These are phyloP conservation scores for Phallusia fumigata DNA, from an alignment of 23 tunicate genomes.

Conservation along the genomic window DNA sequence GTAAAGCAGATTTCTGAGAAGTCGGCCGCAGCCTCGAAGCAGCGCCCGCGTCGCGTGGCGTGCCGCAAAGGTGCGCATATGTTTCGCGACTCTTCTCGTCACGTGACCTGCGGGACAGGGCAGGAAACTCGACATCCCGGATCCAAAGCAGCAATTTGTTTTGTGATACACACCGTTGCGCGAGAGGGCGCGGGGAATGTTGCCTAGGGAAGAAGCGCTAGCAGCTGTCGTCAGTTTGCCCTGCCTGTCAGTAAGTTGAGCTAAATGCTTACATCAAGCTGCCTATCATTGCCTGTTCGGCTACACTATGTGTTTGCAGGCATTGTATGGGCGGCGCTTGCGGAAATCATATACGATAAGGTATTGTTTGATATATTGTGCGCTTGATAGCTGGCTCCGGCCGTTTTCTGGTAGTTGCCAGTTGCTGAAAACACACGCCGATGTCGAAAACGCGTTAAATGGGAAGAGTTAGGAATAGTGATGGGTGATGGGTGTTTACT, in stretches of 20 bases:
- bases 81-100: neutral
- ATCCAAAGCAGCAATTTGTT: slow-evolving; percentile 12
- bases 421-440: neutral
- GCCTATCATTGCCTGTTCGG: slow-evolving; percentile 8
- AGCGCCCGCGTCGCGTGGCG: too few species aligned
- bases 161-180: slow-evolving; percentile 12
- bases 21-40: too few species aligned
- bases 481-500: too few species aligned
- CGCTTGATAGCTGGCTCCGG: slow-evolving; percentile 9
- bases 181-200: slow-evolving; percentile 4
- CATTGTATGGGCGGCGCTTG: neutral
- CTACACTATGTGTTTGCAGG: neutral
- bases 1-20: too few species aligned
- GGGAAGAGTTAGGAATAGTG: too few species aligned
- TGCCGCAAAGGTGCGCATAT: slow-evolving; percentile 12
- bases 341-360: slow-evolving; percentile 5
- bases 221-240: neutral
- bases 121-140: slow-evolving; percentile 13
- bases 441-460: too few species aligned
- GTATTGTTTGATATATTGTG: slow-evolving; percentile 13
- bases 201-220: neutral
- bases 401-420: slow-evolving; percentile 2
- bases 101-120: slow-evolving; percentile 7
- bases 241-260: too few species aligned
- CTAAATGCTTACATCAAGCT: neutral